A percentile compares a stretch with the other conserved stretches of the same genome.
These are phyloP conservation scores for Oreochromis niloticus DNA, from an alignment of 2,113 vertebrate genomes.

Conservation along the genomic window DNA sequence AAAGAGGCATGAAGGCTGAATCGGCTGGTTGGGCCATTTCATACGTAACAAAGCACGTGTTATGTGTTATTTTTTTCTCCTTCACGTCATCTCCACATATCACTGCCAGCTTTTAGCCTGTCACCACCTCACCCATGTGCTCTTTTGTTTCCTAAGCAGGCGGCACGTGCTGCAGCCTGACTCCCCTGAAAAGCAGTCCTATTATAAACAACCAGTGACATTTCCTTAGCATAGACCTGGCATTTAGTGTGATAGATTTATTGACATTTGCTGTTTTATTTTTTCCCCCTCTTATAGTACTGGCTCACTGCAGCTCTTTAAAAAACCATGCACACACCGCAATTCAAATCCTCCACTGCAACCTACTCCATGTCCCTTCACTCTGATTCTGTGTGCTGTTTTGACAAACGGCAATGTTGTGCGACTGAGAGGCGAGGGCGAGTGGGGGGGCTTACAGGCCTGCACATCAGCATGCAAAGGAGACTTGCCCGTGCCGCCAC, in stretches of 20 bases:
- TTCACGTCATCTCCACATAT: background rate
- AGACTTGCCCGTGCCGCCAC: background rate
- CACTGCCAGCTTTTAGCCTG: background rate
- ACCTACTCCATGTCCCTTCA: background rate
- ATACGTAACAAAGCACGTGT: background rate
- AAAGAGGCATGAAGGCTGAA: background rate
- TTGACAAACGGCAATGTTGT: background rate
- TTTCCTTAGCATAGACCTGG: constrained; percentile 58
- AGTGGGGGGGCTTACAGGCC: background rate
- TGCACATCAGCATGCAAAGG: constrained; percentile 9
- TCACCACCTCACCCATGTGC: background rate
- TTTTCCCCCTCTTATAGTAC: background rate
- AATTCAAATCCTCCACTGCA: background rate
- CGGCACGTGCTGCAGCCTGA: background rate
- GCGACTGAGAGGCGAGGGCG: background rate
- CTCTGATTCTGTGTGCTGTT: background rate
- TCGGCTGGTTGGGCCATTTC: background rate
- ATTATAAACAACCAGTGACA: constrained; percentile 59
- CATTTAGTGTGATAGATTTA: constrained; percentile 68
- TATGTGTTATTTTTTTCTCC: background rate
- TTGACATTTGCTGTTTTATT: constrained; percentile 48
- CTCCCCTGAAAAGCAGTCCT: background rate
- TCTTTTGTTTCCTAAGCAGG: background rate
- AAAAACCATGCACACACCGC: background rate
- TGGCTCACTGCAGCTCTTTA: constrained; percentile 5